These are phyloP conservation scores for Elgonia sp. DNA, from an alignment of 2,888 invertebrate genomes.

Conservation along the genomic window DNA sequence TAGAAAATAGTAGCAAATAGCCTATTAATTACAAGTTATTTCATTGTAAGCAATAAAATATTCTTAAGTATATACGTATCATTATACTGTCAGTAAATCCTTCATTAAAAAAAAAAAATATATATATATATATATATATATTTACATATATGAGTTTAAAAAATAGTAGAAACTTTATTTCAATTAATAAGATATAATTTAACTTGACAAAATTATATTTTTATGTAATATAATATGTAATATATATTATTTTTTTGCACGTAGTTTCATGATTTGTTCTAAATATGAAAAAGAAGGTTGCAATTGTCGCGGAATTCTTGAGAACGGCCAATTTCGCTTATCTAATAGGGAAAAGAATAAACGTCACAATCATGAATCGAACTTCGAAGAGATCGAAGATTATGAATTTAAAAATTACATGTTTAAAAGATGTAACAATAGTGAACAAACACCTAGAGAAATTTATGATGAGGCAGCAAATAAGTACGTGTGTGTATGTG, in stretches of 20 bases:
- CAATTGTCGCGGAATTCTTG: constrained; percentile 4
- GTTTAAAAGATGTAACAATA: constrained; percentile 3
- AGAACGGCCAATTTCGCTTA: not conserved
- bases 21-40: too few species aligned
- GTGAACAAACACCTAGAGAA: constrained; percentile 20
- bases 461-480: constrained; percentile 18
- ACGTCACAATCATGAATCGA: not conserved
- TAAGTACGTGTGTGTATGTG: not conserved
- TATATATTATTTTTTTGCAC: not conserved
- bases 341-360: not conserved
- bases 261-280: constrained; percentile 22
- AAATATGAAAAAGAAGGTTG: constrained; percentile 9
- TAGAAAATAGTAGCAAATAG: too few species aligned
- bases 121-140: too few species aligned
- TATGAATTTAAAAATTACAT: constrained; percentile 28
- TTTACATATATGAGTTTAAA: too few species aligned
- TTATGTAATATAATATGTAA: not conserved
- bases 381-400: constrained; percentile 19
- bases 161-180: too few species aligned
- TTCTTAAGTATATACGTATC: too few species aligned
- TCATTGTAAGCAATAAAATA: too few species aligned
- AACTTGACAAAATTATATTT: too few species aligned
- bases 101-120: too few species aligned
- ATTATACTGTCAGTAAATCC: too few species aligned
- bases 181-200: too few species aligned